Base-by-base conservation (phyloP, 2,113 vertebrate species). In the Grus americana region DNA sequence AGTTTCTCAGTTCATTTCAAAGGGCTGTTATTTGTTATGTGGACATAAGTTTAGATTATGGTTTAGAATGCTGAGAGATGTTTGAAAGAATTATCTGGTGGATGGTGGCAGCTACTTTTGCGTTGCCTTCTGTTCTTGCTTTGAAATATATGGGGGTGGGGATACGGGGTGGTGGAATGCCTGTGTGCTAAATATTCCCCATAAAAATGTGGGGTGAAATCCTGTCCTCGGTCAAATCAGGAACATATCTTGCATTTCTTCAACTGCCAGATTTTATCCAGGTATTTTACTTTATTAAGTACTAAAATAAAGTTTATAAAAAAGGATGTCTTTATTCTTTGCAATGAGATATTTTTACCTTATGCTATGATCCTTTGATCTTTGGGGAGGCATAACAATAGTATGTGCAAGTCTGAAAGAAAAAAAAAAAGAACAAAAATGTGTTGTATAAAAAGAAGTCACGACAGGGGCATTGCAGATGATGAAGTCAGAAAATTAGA, bases 71-170 rank as follows among this genome's bases (percentile, higher is more conserved):
- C 74, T 72, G 88, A 95, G 92, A 92, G 78, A 95, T 90, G 81
- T 96, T 97, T 97, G 94, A 97, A 96, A 97, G 96, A 96, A 94
- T 97, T 97, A 95, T 95, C 92, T 95, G 73, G 84, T 87, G 91
- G 78, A 96, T 95, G 79, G 92, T 94, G 88, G 92, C 81, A 93
- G 75, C 92, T 95, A 87, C 92, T 96, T 97, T 90, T 83, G 87
- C 50, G 70, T 78, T 87, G 90, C 94, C 94, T 97, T 96, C 94
- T 97, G 95, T 95, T 88, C 92, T 96, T 73, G 29, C 86, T 94
- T 92, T 90, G 85, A 95, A 87, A 95, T 91, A 86, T 75, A 79
- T 46, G 50, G 44, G 34, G 24, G 19, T 54, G n/a, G 59, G 87
- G 36, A 86, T 91, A 57, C 0, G 5, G 44, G 16, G 52, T 54